Conservation (phyloP, 2,113 vertebrate genomes). For the Pampusana beccarii region DNA sequence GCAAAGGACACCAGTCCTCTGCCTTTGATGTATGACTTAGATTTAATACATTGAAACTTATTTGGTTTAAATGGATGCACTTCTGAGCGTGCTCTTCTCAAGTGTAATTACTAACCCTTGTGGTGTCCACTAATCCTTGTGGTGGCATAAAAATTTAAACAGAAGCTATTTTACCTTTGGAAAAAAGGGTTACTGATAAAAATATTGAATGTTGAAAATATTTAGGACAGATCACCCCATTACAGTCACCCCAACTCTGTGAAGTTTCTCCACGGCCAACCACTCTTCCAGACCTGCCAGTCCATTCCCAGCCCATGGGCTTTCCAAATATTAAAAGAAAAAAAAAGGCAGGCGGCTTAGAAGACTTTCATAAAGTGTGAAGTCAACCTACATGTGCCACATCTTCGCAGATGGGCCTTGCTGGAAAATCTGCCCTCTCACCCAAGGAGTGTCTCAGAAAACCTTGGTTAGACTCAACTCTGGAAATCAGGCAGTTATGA, state of each 20-base stretch:
- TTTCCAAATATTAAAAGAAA: background rate
- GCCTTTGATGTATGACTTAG: background rate
- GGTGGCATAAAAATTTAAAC: background rate
- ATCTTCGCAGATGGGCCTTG: fast-evolving
- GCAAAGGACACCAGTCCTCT: background rate
- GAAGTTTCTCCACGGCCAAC: background rate
- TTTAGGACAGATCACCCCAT: background rate
- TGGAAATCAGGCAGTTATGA: background rate
- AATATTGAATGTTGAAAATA: background rate
- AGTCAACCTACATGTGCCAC: background rate
- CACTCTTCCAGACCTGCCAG: background rate
- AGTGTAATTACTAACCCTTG: background rate
- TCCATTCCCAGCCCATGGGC: background rate
- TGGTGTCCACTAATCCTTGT: background rate
- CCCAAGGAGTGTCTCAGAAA: background rate
- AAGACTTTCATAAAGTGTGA: background rate
- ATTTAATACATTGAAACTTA: background rate
- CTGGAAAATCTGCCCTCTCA: background rate
- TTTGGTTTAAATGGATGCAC: background rate
- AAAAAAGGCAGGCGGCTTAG: background rate
- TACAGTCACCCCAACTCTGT: background rate
- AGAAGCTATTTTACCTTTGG: background rate
- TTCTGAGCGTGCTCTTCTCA: background rate
- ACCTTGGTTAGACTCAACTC: background rate
- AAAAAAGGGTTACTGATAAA: background rate